Evolutionary conservation across 2,797 vertebrate genomes (phyloP).

Genomic region (Pygocentrus nattereri): DNA sequence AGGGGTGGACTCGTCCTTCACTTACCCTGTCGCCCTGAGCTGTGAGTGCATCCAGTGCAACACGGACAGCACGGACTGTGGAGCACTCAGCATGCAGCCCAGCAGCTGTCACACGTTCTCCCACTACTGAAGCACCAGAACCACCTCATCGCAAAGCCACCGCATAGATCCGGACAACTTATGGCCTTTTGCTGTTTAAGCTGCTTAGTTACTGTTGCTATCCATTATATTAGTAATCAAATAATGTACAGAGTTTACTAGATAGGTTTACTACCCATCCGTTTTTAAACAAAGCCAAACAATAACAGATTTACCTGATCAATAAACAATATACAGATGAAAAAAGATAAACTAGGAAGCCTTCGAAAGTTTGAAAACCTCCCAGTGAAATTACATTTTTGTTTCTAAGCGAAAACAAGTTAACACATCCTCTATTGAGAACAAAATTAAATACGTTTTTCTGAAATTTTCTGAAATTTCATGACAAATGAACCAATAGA

Average conservation of each 20-base stretch:
- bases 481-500: too few relatives aligned
- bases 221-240: background rate
- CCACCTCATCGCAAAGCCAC: background rate
- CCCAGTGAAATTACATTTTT: too few relatives aligned
- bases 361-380: too few relatives aligned
- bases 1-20: constrained; percentile 76
- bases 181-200: background rate
- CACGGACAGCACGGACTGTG: constrained; percentile 81
- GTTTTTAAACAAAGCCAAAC: too few relatives aligned
- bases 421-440: too few relatives aligned
- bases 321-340: too few relatives aligned
- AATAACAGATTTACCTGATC: too few relatives aligned
- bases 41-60: constrained; percentile 86
- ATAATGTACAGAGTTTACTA: background rate
- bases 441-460: too few relatives aligned
- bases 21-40: constrained; percentile 85
- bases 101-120: constrained; percentile 73
- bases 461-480: too few relatives aligned
- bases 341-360: too few relatives aligned
- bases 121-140: constrained; percentile 20
- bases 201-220: background rate
- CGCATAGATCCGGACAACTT: background rate
- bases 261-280: too few relatives aligned
- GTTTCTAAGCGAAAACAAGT: too few relatives aligned
- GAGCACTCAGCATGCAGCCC: constrained; percentile 71